Evolutionary conservation across 2,888 invertebrate genomes (phyloP).

Genomic region (Tanytarsus gracilentus): DNA sequence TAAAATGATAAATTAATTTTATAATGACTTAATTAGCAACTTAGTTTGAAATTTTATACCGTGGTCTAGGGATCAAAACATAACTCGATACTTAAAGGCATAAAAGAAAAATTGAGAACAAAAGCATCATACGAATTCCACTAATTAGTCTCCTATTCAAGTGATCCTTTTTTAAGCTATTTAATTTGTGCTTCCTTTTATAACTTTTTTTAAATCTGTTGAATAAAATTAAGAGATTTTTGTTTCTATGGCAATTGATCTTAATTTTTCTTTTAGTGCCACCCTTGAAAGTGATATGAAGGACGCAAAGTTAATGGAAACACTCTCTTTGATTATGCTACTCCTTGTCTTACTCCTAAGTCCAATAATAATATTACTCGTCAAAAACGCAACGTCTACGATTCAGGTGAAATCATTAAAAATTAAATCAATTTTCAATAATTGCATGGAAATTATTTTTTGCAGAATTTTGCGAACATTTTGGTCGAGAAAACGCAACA

Average conservation of each 20-base stretch:
- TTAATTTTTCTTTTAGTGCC: neutral
- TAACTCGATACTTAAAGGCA: no score
- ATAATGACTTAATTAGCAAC: no score
- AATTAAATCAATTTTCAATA: neutral
- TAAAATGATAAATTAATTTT: no score
- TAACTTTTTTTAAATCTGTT: constrained; percentile 13
- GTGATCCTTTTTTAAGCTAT: no score
- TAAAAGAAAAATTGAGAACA: no score
- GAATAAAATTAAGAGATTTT: constrained; percentile 20
- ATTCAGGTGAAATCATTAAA: constrained; percentile 44
- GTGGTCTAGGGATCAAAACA: no score
- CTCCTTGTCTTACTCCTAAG: constrained; percentile 46
- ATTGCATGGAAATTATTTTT: constrained; percentile 31
- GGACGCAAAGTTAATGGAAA: constrained; percentile 43
- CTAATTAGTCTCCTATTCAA: no score
- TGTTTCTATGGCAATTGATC: constrained; percentile 35
- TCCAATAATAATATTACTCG: constrained; percentile 47
- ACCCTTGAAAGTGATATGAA: constrained; percentile 41
- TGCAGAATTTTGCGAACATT: constrained; percentile 45
- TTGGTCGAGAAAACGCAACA: constrained; percentile 47
- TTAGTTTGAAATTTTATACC: no score
- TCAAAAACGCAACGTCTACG: constrained; percentile 47
- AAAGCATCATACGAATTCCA: no score
- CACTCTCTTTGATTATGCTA: constrained; percentile 45
- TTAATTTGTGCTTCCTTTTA: no score